Percentiles rank a stretch among this genome's conserved stretches.
These are phyloP conservation scores for Thumatha senex DNA, from an alignment of 2,888 invertebrate genomes.

Conservation along the genomic window DNA sequence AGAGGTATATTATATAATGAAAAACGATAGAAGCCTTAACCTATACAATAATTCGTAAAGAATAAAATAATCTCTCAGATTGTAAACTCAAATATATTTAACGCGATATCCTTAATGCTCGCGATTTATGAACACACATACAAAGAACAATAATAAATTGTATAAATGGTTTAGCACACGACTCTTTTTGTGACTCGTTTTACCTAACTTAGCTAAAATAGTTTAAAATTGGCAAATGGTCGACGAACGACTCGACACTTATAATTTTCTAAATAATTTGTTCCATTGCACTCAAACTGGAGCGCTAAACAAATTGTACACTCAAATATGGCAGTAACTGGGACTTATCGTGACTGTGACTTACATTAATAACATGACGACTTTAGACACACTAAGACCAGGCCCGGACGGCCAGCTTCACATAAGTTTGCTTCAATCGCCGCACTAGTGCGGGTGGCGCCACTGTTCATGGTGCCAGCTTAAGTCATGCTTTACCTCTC, in stretches of 20 bases:
- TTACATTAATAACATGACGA: constrained; percentile 4
- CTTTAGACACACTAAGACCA: constrained; percentile 6
- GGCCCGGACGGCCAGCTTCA: too few relatives aligned
- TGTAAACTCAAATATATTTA: constrained; percentile 50
- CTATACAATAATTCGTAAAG: constrained; percentile 24
- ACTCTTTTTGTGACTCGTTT: constrained; percentile 13
- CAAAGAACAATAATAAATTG: constrained; percentile 33
- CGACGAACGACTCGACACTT: constrained; percentile 33
- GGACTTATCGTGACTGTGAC: constrained; percentile 19
- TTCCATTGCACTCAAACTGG: too few relatives aligned
- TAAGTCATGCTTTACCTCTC: too few relatives aligned
- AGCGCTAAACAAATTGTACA: neutral
- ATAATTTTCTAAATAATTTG: neutral
- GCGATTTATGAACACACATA: constrained; percentile 36
- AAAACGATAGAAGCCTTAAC: constrained; percentile 35
- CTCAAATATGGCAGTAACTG: constrained; percentile 57
- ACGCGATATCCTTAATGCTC: constrained; percentile 53
- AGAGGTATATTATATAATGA: constrained; percentile 13
- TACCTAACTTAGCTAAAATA: constrained; percentile 11
- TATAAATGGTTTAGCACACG: constrained; percentile 47
- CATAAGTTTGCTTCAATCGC: too few relatives aligned
- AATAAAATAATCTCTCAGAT: constrained; percentile 56
- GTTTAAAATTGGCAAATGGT: neutral
- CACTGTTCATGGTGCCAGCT: too few relatives aligned
- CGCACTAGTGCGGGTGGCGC: too few relatives aligned